Evolutionary conservation across 53 echinoderm and acorn worm species (phyloP).

Genomic region (Crossaster papposus): DNA sequence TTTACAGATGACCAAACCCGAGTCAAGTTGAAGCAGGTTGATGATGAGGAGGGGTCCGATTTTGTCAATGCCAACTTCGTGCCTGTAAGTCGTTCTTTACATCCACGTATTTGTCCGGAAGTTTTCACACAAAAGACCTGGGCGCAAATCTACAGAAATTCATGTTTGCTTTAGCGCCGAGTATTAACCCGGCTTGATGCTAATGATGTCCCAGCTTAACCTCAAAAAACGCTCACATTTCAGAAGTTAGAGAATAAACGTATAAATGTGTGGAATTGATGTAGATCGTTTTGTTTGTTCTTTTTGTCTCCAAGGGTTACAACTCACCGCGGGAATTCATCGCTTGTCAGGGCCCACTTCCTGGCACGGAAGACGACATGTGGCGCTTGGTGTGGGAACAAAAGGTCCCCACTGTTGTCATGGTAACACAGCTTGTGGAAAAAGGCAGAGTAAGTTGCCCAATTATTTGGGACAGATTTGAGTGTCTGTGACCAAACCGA

Average conservation of each 20-base stretch:
- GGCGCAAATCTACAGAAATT: too few species aligned
- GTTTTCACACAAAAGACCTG: too few species aligned
- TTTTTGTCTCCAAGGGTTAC: slow-evolving; percentile 64
- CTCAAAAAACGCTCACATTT: too few species aligned
- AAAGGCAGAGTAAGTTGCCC: slow-evolving; percentile 80
- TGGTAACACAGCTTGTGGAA: slow-evolving; percentile 96
- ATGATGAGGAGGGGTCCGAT: slow-evolving; percentile 79
- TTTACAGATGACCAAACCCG: slow-evolving; percentile 81
- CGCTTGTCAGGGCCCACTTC: slow-evolving; percentile 91
- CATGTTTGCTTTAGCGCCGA: too few species aligned
- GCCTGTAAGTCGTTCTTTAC: slow-evolving; percentile 64
- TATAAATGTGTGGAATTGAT: too few species aligned
- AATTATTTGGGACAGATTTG: neutral
- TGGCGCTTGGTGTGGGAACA: slow-evolving; percentile 97
- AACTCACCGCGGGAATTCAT: slow-evolving; percentile 90
- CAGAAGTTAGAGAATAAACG: too few species aligned
- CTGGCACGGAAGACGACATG: slow-evolving; percentile 82
- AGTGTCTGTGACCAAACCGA: neutral
- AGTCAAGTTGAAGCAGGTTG: slow-evolving; percentile 67
- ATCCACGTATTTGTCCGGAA: too few species aligned
- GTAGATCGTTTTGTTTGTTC: neutral
- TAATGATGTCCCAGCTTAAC: too few species aligned
- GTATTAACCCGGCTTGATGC: too few species aligned
- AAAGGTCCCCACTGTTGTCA: slow-evolving; percentile 76
- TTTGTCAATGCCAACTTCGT: slow-evolving; percentile 87